Conservation (phyloP, 1,140 invertebrate species). For the Odontomachus brunneus region DNA sequence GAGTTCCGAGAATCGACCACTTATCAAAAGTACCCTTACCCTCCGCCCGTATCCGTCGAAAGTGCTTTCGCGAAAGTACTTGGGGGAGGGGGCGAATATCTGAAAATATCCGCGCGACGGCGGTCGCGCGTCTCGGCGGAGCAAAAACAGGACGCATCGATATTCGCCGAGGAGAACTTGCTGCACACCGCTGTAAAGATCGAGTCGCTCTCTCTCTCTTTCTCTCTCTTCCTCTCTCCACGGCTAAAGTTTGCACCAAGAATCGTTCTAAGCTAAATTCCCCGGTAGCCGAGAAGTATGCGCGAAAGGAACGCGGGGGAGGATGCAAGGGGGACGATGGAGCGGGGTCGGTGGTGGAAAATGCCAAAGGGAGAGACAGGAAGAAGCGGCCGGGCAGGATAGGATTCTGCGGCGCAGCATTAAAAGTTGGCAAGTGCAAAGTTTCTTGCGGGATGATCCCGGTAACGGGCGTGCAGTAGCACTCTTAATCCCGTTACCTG, state of each 20-base stretch:
- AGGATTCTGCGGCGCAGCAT: constrained; percentile 80
- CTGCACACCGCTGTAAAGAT: constrained; percentile 38
- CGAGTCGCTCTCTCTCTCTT: constrained; percentile 28
- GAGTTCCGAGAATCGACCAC: constrained; percentile 50
- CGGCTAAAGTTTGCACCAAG: constrained; percentile 64
- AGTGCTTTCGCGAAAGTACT: constrained; percentile 41
- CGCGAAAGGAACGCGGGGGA: constrained; percentile 26
- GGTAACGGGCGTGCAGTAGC: constrained; percentile 78
- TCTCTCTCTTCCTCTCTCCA: constrained; percentile 12
- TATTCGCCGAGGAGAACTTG: constrained; percentile 43
- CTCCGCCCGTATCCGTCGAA: constrained; percentile 31
- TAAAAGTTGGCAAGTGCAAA: constrained; percentile 85
- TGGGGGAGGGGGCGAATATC: constrained; percentile 27
- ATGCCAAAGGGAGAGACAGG: constrained; percentile 53
- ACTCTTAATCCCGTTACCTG: constrained; percentile 83
- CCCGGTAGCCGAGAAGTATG: constrained; percentile 60
- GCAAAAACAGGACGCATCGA: constrained; percentile 52
- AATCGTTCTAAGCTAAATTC: constrained; percentile 68
- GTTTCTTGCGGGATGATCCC: constrained; percentile 82
- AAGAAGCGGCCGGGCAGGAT: constrained; percentile 50
- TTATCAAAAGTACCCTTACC: constrained; percentile 50
- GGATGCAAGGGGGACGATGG: background rate
- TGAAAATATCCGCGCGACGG: constrained; percentile 33
- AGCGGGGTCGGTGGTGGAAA: background rate
- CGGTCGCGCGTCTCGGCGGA: constrained; percentile 20